Evolutionary conservation across 2,113 vertebrate genomes (phyloP).

Genomic region (Anhinga rufa): DNA sequence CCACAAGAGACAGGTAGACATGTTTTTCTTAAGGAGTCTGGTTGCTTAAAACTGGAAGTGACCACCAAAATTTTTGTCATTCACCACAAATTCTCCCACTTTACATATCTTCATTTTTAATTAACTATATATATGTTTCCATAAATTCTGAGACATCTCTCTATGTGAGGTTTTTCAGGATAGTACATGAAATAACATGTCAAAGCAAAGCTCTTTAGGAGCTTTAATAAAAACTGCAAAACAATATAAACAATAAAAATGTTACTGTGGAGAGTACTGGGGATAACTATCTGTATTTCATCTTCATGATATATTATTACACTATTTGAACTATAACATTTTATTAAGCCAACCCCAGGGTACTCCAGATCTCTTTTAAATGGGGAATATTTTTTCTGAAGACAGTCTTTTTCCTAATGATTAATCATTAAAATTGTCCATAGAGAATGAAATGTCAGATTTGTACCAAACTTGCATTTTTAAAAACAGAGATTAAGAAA

Average conservation of each 20-base stretch:
- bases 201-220: not conserved
- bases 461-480: not conserved
- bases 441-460: not conserved
- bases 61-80: not conserved
- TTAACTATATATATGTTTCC: not conserved
- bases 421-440: not conserved
- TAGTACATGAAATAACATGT: not conserved
- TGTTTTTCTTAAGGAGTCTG: not conserved
- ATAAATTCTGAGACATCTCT: not conserved
- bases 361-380: not conserved
- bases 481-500: not conserved
- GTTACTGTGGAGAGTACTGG: not conserved
- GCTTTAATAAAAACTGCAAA: not conserved
- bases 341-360: not conserved
- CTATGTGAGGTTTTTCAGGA: not conserved
- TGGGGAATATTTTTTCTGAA: not conserved
- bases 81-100: not conserved
- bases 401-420: not conserved
- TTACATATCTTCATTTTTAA: not conserved
- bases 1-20: not conserved
- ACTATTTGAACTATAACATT: not conserved
- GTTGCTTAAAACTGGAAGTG: not conserved
- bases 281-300: not conserved
- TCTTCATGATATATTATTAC: not conserved
- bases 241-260: not conserved